Evolutionary conservation across 1,140 invertebrate genomes (phyloP), one percentile per base, ranked within the genome.

Genomic region (Anthonomus grandis): DNA sequence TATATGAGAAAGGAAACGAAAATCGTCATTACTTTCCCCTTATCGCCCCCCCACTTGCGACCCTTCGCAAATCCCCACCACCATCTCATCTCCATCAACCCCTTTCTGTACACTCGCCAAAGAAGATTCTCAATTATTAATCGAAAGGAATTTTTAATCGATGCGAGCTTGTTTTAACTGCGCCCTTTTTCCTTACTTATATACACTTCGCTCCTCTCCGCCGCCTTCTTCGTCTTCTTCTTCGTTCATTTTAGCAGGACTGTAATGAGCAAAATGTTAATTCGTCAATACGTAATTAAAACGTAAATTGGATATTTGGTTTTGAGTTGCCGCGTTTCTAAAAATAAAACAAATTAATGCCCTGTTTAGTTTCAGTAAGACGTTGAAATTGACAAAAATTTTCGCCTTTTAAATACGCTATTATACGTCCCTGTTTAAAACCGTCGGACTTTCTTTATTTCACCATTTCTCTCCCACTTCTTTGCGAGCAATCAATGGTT

Each of bases 121-220:
- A 70, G 67, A 70, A 72, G 67, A 70, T 70, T 66, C 69, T 71
- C 68, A 71, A 72, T 72, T 72, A 72, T 72, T 72, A 72, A 72
- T 72, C 70, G 70, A 66, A 70, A 72, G 69, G 70, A 72, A 72
- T 72, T 72, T 72, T 72, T 72, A 72, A 72, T 72, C 70, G 70
- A 72, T 72, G 63, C 64, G 48, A 59, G 68, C 63, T 59, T 67
- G 63, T 69, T 69, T 70, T 64, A 65, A 64, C 61, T 60, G 64
- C 64, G 60, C 64, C 58, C 64, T 63, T 64, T 62, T 66, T 66
- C 62, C 59, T 65, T 57, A 59, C 60, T 63, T 57, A 57, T 57
- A 57, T 50, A 57, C 55, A 50, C 55, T 57, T 57, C 55, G 46
- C 25, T 57, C 55, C 23, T 57, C 39, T 46, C 55, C 55, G 45